Percentiles rank a stretch among this genome's conserved stretches.
phyloP scores from a whole-genome alignment of 2,888 invertebrate genomes.

The Calameuta idolon region DNA sequence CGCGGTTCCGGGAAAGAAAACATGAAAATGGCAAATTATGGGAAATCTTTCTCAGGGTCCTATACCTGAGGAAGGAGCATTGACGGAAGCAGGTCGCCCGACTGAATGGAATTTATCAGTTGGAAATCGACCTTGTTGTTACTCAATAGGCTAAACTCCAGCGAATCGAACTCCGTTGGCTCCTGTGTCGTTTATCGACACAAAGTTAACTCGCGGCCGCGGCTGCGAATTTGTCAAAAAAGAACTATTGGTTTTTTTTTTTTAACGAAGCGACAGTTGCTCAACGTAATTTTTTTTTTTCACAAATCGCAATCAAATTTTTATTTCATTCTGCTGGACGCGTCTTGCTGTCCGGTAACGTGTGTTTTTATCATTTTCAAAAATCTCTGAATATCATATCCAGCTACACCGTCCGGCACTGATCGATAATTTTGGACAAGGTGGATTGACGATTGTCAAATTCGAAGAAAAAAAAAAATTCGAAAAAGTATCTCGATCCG shows the following conservation, averaged over 20 bases:
- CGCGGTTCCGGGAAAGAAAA: background rate
- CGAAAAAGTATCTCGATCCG: background rate
- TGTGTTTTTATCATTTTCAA: background rate
- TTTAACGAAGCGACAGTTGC: background rate
- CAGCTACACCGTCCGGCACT: background rate
- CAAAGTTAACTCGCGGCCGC: background rate
- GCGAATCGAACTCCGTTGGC: too few relatives aligned
- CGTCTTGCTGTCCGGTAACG: background rate
- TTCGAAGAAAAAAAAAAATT: background rate
- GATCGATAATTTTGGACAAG: background rate
- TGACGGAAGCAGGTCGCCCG: background rate
- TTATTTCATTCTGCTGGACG: background rate
- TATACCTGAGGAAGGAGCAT: background rate
- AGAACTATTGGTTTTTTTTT: background rate
- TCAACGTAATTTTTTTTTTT: too few relatives aligned
- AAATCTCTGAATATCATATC: background rate
- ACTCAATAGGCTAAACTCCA: background rate
- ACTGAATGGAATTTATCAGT: background rate
- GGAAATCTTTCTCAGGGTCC: background rate
- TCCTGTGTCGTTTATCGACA: background rate
- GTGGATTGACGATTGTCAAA: background rate
- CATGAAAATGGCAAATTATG: background rate
- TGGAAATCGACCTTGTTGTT: background rate
- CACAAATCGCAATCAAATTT: background rate
- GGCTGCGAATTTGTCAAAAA: background rate